Base-by-base conservation (phyloP, 2,113 vertebrate genomes). In the Fulmarus glacialis region DNA sequence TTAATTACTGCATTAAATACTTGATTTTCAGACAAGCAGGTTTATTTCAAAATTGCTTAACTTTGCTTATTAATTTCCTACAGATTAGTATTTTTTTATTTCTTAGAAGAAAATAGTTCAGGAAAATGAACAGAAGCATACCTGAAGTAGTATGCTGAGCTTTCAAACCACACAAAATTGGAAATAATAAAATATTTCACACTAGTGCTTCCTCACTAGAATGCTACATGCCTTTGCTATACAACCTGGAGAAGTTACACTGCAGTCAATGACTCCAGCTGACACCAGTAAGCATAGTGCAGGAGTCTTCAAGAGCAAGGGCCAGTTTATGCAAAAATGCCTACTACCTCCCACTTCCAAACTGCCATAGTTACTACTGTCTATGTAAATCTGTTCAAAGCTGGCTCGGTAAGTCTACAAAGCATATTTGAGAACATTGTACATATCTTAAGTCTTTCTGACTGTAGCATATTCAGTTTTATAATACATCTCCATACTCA, bases 281-380 rank as follows among this genome's bases (percentile, higher is more conserved):
- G 43, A 67, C 40, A 64, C 3, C 40, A 79, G 26, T 9, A 72
- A 91, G 59, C 56, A 75, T 0, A 60, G 48, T 2, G 10, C 62
- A 87, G 67, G 7, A 90, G n/a, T 5, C 32, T 63, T 60, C 43
- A 77, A n/a, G 36, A 81, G 30, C 56, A 87, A 71, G 32, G 45
- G 30, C 17, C 52, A 38, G 17, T 24, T 85, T 48, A 5, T 9
- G 15, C 40, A 59, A 58, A 80, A 85, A 59, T n/a, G 20, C 26
- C n/a, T 73, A 32, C 6, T 29, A 26, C 36, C 17, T 86, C 29
- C n/a, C 43, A 32, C n/a, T 68, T 79, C 63, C 53, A 88, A 86
- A 83, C 12, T 1, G 0, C 24, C 4, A 3, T 6, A 58, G 15
- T 43, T 86, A 75, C 17, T 42, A 23, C 13, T 2, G 0, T 23